phyloP scores from a whole-genome alignment of 2,888 invertebrate genomes.

The Caenorhabditis auriculariae region DNA sequence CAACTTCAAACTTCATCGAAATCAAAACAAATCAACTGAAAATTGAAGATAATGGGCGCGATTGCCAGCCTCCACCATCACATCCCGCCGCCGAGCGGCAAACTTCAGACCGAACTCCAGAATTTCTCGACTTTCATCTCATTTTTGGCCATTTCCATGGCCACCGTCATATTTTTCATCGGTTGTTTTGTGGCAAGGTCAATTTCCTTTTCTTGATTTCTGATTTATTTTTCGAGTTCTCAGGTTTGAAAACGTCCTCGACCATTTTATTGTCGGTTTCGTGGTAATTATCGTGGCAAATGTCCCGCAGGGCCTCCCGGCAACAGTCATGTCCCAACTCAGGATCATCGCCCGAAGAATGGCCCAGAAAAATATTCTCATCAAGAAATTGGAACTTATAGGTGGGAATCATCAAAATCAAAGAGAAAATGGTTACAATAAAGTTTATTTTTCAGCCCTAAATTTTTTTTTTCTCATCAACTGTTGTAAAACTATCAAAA shows the following conservation, averaged over 20 bases:
- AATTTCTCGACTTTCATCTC: conserved; percentile 50
- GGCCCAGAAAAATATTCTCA: conserved; percentile 99
- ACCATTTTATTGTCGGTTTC: conserved; percentile 61
- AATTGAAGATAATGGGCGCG: conserved; percentile 37
- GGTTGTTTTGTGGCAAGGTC: conserved; percentile 56
- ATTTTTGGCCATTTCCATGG: conserved; percentile 56
- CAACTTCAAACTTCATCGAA: not conserved
- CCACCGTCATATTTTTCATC: conserved; percentile 54
- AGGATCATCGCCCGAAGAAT: conserved; percentile 78
- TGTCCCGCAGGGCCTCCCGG: conserved; percentile 58
- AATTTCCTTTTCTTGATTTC: not conserved
- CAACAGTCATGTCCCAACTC: conserved; percentile 61
- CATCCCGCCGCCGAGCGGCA: conserved; percentile 37
- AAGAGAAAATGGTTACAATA: not conserved
- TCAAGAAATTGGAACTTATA: conserved; percentile 66
- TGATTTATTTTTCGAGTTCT: too few relatives aligned
- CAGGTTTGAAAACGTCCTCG: conserved; percentile 55
- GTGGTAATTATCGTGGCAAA: conserved; percentile 61
- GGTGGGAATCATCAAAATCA: conserved; percentile 13
- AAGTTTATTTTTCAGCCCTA: too few relatives aligned
- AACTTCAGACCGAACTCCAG: conserved; percentile 38
- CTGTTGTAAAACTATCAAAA: too few relatives aligned
- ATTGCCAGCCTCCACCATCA: conserved; percentile 40
- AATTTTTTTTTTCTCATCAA: too few relatives aligned
- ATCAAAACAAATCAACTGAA: not conserved